These are phyloP conservation scores for Numenius arquata DNA, from an alignment of 2,113 vertebrate species.

Conservation along the genomic window DNA sequence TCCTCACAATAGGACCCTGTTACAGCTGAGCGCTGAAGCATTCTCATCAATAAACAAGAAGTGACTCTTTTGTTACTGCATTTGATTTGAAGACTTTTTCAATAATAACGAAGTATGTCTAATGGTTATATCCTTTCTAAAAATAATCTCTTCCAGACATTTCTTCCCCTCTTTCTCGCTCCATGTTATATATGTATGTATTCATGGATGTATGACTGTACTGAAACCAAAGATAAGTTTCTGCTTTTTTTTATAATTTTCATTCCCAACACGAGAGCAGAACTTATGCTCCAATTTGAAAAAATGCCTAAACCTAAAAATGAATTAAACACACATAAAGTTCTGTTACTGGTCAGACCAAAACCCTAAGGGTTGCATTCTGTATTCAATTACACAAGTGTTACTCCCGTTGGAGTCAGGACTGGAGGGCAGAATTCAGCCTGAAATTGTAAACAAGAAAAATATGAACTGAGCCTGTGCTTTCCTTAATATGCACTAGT, in stretches of 20 bases:
- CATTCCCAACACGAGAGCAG: slow-evolving; percentile 13
- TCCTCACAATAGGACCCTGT: not conserved
- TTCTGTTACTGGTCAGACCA: slow-evolving; percentile 36
- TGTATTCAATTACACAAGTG: slow-evolving; percentile 62
- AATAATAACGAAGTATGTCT: slow-evolving; percentile 11
- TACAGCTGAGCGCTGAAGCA: not conserved
- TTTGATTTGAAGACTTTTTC: slow-evolving; percentile 42
- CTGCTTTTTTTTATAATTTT: not conserved
- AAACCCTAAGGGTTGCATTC: slow-evolving; percentile 55
- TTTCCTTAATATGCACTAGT: slow-evolving; percentile 25
- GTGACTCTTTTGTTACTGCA: slow-evolving; percentile 17
- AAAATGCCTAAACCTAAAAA: slow-evolving; percentile 45
- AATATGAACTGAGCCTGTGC: slow-evolving; percentile 18
- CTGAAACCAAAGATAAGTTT: slow-evolving; percentile 23
- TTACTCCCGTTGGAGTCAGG: slow-evolving; percentile 38
- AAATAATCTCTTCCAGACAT: slow-evolving; percentile 35
- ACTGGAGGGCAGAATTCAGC: slow-evolving; percentile 63
- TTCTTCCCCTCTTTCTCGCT: not conserved
- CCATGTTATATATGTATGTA: not conserved
- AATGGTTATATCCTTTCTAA: slow-evolving; percentile 19
- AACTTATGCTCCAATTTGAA: slow-evolving; percentile 33
- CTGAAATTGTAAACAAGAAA: slow-evolving; percentile 63
- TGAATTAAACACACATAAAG: slow-evolving; percentile 58
- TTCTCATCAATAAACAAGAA: slow-evolving; percentile 54
- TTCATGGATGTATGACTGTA: not conserved